Conservation (phyloP, 37 sponge, comb jelly and placozoan genomes). For the Lycopodina hypogea region DNA sequence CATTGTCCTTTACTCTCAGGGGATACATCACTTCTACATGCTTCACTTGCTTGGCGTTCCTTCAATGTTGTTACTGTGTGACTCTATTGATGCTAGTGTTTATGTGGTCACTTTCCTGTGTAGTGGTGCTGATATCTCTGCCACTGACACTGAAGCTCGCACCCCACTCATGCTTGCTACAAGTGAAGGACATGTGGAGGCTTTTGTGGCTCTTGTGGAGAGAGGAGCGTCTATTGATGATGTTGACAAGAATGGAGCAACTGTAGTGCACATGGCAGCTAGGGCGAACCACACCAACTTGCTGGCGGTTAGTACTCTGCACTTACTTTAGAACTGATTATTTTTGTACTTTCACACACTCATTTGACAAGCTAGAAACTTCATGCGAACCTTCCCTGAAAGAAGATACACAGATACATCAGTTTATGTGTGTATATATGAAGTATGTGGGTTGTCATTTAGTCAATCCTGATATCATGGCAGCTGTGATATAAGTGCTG, state of each 20-base stretch:
- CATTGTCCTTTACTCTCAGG: no score
- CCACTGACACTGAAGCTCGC: slow-evolving; percentile 47
- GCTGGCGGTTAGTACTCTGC: slow-evolving; percentile 49
- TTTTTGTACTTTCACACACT: no score
- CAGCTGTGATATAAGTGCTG: no score
- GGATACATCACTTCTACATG: neutral
- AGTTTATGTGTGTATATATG: no score
- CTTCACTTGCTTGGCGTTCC: no score
- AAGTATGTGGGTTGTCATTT: no score
- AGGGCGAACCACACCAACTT: slow-evolving; percentile 35
- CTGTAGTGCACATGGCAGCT: slow-evolving; percentile 55
- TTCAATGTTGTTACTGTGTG: neutral
- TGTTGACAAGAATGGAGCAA: slow-evolving; percentile 60
- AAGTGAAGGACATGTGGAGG: slow-evolving; percentile 32
- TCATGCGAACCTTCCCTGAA: neutral
- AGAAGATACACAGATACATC: no score
- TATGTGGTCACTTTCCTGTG: neutral
- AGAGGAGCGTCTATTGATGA: slow-evolving; percentile 38
- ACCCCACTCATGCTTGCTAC: slow-evolving; percentile 69
- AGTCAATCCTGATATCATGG: neutral
- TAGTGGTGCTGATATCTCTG: slow-evolving; percentile 45
- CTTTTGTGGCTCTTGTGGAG: slow-evolving; percentile 36
- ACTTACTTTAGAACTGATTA: no score
- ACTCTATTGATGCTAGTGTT: neutral
- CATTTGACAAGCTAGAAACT: neutral